Percentiles rank a stretch among this genome's conserved stretches.
phyloP scores from a whole-genome alignment of 2,113 vertebrate species.

The Cavia aperea region DNA sequence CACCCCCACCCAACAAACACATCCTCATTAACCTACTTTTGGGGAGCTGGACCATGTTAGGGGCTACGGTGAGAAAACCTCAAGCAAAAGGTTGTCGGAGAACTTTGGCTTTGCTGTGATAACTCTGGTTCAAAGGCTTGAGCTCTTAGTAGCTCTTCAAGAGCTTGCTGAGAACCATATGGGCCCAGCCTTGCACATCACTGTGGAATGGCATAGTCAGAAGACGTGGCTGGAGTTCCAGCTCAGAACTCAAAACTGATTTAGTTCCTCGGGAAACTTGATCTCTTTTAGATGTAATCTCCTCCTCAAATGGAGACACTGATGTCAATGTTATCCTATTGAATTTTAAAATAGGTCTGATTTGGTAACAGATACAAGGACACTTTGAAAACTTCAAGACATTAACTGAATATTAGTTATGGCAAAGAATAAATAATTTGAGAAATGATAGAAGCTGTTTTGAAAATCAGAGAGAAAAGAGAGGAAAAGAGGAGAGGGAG shows the following conservation, averaged over 20 bases:
- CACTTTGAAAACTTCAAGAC: not conserved
- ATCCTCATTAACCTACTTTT: not conserved
- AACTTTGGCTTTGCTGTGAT: not conserved
- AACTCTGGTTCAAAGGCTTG: not conserved
- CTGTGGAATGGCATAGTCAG: too few relatives aligned
- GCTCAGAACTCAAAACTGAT: not conserved
- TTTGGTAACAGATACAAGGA: not conserved
- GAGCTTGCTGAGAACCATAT: not conserved
- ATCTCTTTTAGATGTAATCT: not conserved
- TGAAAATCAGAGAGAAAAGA: not conserved
- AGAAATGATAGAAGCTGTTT: conserved; percentile 4
- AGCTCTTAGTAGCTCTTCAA: not conserved
- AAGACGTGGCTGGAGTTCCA: not conserved
- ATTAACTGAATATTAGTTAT: conserved; percentile 20
- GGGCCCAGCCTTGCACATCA: accelerated
- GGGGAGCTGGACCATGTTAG: not conserved
- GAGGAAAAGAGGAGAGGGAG: not conserved
- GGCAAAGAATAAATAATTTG: conserved; percentile 23
- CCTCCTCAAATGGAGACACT: not conserved
- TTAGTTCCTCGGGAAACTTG: not conserved
- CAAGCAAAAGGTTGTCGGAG: not conserved
- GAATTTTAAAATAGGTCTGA: conserved; percentile 12
- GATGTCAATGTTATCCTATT: not conserved
- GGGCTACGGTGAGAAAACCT: not conserved
- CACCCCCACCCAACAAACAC: not conserved